These are phyloP conservation scores for Nesospiza acunhae DNA, from an alignment of 2,113 vertebrate species.

Conservation along the genomic window DNA sequence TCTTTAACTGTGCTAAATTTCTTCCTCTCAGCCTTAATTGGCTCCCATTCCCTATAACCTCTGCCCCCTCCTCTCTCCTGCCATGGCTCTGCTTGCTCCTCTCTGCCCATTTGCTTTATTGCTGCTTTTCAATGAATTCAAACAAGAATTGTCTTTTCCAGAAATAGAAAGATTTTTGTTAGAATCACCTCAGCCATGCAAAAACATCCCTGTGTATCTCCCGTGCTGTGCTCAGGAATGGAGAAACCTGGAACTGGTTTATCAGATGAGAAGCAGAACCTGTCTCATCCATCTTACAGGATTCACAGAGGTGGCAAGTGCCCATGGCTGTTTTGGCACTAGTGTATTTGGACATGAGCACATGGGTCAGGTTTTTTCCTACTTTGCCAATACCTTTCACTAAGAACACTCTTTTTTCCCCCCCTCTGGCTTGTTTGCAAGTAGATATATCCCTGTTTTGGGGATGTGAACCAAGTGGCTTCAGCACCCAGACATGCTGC, in stretches of 20 bases:
- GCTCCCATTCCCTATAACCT: neutral
- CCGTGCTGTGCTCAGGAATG: fast-evolving
- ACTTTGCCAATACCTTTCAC: neutral
- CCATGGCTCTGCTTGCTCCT: neutral
- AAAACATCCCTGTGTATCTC: neutral
- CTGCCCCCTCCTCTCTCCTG: neutral
- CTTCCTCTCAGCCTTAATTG: neutral
- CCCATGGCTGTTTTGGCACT: neutral
- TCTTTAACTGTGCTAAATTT: neutral
- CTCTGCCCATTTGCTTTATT: neutral
- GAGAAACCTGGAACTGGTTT: neutral
- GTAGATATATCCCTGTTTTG: neutral
- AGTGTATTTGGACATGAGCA: fast-evolving
- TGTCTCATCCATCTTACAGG: fast-evolving
- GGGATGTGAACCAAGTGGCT: neutral
- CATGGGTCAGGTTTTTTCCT: fast-evolving
- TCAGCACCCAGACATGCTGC: neutral
- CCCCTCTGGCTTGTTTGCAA: neutral
- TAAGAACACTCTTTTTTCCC: neutral
- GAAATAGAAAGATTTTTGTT: neutral
- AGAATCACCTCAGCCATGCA: neutral
- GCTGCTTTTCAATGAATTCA: neutral
- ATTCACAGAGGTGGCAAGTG: neutral
- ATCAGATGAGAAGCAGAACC: neutral
- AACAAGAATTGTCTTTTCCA: neutral